Base-by-base conservation (phyloP, 1,140 invertebrate species). In the Coptotermes formosanus region DNA sequence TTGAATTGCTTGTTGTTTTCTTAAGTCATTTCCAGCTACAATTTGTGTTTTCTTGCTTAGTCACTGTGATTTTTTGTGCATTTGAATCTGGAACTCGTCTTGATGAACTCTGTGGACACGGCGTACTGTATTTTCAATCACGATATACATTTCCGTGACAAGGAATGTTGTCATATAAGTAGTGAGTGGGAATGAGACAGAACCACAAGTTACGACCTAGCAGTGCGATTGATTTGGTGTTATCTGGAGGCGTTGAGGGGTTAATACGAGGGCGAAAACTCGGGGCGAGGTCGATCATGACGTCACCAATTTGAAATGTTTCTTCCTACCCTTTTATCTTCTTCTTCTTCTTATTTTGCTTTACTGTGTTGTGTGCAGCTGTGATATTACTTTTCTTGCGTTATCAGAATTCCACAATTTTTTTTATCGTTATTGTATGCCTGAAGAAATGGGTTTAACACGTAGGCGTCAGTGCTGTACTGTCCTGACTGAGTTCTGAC, bases 211-310 rank as follows among this genome's bases (percentile, higher is more conserved):
- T 75, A 75, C 64, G 64, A 30, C 25, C 64, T 6, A 55, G 64
- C 64, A 75, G 25, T n/a, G n/a, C 64, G 64, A 75, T 30, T 75
- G 64, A 75, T 75, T 75, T 75, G 64, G n/a, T 75, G 64, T 75
- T 75, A 75, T 30, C 64, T 14, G n/a, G 64, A 75, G 64, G n/a
- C 25, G 64, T 30, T 30, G 25, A 30, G 64, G 7, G 25, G 64
- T 75, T 75, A 75, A 9, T 25, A 55, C 25, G 6, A 16, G 64
- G 64, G 64, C n/a, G 25, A 75, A 75, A 75, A 75, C 25, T n/a
- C 25, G 59, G 64, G 8, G 16, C 25, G 64, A 75, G 64, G 64
- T 8, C 64, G n/a, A 16, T 75, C 9, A 25, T 30, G 64, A 75
- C 64, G n/a, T 75, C 64, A 75, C n/a, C 25, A 75, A 75, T 75